Evolutionary conservation across 1,140 invertebrate genomes (phyloP).

Genomic region (Littorina saxatilis): DNA sequence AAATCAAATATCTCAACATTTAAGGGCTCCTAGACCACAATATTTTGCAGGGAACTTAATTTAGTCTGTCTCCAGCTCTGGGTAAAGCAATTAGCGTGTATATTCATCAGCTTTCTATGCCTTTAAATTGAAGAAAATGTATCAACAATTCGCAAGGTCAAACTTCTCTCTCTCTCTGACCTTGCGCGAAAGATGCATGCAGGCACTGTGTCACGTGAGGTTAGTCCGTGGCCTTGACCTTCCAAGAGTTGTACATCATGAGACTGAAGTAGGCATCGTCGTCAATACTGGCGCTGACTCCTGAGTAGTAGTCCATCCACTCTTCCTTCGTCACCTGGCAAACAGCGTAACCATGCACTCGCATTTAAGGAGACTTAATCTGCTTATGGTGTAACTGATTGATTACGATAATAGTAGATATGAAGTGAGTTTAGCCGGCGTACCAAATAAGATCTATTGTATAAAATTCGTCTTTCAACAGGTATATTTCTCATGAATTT

Average conservation of each 20-base stretch:
- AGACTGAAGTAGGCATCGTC: constrained; percentile 73
- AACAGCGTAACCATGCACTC: constrained; percentile 19
- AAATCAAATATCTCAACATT: too few species aligned
- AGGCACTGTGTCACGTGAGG: background rate
- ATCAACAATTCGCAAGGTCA: background rate
- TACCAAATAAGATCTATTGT: background rate
- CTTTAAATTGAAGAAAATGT: background rate
- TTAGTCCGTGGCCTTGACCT: constrained; percentile 47
- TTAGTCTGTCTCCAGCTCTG: too few species aligned
- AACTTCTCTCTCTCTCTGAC: background rate
- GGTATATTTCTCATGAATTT: too few species aligned
- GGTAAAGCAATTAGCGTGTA: background rate
- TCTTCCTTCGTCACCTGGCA: constrained; percentile 71
- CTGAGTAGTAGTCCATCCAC: constrained; percentile 72
- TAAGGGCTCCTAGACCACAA: background rate
- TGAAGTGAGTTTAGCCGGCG: background rate
- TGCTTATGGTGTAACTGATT: background rate
- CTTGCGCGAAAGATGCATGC: background rate
- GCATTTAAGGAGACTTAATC: background rate
- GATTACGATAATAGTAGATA: constrained; percentile 20
- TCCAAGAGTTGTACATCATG: constrained; percentile 74
- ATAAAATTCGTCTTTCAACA: too few species aligned
- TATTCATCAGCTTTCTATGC: background rate
- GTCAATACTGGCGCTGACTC: constrained; percentile 73
- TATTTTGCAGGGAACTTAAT: too few species aligned